These are phyloP conservation scores for Vannuccia rotundouncinata DNA, from an alignment of 2,888 invertebrate species.

Conservation along the genomic window DNA sequence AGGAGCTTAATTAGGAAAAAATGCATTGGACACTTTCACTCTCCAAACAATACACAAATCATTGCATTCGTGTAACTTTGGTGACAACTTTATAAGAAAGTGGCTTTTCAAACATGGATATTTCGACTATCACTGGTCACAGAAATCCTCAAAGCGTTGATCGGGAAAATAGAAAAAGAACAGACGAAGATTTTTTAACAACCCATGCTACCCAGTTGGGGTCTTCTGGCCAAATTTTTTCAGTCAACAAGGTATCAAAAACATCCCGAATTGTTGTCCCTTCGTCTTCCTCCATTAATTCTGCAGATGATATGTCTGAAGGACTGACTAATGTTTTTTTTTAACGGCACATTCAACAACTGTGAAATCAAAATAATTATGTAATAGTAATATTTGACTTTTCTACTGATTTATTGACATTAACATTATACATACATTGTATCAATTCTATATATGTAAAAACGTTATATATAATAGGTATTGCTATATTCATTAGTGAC, in stretches of 20 bases:
- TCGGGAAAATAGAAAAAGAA: slow-evolving; percentile 21
- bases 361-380: slow-evolving; percentile 20
- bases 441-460: slow-evolving; percentile 7
- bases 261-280: slow-evolving; percentile 18
- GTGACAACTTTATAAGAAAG: slow-evolving; percentile 26
- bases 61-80: slow-evolving; percentile 30
- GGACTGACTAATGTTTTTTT: neutral
- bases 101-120: slow-evolving; percentile 29
- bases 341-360: neutral
- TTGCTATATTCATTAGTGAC: too few relatives aligned
- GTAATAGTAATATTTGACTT: slow-evolving; percentile 12
- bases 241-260: slow-evolving; percentile 20
- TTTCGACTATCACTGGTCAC: slow-evolving; percentile 27
- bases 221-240: slow-evolving; percentile 23
- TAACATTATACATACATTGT: neutral
- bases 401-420: slow-evolving; percentile 12
- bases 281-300: too few relatives aligned
- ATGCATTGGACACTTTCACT: slow-evolving; percentile 8
- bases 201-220: neutral
- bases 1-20: slow-evolving; percentile 11
- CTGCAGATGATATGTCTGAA: slow-evolving; percentile 5
- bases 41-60: slow-evolving; percentile 27
- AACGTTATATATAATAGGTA: too few relatives aligned
- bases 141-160: slow-evolving; percentile 32
- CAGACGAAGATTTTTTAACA: slow-evolving; percentile 30